Conservation (phyloP, 2,113 vertebrate species). For the Pelusios castaneus region DNA sequence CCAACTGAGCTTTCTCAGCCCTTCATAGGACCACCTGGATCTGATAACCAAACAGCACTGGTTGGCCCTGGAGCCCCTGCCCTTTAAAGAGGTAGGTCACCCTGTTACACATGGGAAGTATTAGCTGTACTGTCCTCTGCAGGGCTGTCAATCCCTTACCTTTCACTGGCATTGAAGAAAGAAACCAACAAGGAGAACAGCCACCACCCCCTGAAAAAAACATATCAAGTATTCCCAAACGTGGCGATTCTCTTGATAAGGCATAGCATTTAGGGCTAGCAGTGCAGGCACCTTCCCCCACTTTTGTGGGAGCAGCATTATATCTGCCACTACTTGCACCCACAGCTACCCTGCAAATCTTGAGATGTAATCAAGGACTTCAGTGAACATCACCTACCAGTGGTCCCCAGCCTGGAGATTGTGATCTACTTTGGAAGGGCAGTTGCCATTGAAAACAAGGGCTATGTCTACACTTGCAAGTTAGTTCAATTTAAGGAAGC, state of each 20-base stretch:
- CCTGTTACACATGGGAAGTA: not conserved
- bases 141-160: not conserved
- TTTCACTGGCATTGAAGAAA: not conserved
- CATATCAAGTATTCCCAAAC: not conserved
- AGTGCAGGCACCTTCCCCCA: no score
- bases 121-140: not conserved
- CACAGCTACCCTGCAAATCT: not conserved
- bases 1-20: not conserved
- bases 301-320: not conserved
- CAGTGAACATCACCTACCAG: not conserved
- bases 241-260: not conserved
- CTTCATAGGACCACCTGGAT: not conserved
- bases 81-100: not conserved
- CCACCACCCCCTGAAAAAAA: not conserved
- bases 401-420: no score
- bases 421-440: no score
- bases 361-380: rapidly evolving
- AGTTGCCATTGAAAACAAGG: no score
- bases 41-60: no score
- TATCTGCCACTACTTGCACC: not conserved
- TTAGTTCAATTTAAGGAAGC: no score
- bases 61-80: not conserved
- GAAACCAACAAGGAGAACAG: not conserved
- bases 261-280: not conserved
- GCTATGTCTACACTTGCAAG: no score